Base-by-base conservation (phyloP, 2,888 invertebrate genomes). In the Pardosa pseudoannulata region DNA sequence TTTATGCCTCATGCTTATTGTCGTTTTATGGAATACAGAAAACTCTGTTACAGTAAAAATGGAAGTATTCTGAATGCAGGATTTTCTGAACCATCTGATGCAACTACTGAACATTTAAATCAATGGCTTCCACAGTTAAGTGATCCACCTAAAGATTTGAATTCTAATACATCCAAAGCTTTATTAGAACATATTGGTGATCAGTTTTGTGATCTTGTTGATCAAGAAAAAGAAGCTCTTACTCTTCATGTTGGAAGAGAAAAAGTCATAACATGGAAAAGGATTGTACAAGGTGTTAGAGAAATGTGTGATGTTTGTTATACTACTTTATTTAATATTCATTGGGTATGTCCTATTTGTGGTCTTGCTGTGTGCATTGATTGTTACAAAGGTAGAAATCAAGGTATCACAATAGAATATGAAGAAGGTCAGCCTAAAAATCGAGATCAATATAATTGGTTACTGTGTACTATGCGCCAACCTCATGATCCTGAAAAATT, bases 241-340 rank as follows among this genome's bases (percentile, higher is more conserved):
- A 41, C 71, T 19, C 79, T 89, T 31, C 88, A 89, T 19, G 81
- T 89, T 41, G 88, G 88, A 28, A 6, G 64, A 5, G 32, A 75
- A 62, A 75, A 88, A 91, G 95, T 94, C 85, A 95, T 98, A 90
- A 97, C 97, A n/a, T 98, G 98, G 98, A 98, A 98, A 91, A 94
- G 98, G 89, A 96, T 98, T 1, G 97, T 98, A 32, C 96, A 96
- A 91, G 98, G 97, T 27, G 97, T 98, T 28, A 93, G 98, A 36
- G 98, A 99, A 92, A 97, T 98, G 94, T 99, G 99, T 91, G 99
- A 99, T 92, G 97, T 98, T 0, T 99, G 99, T 91, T 97, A 97
- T 91, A 98, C 98, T 0, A 98, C 98, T 0, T 93, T 99, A 11
- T 99, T 99, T 93, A 99, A 99, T 92, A 96, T 96, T 92, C 98